Base-by-base conservation (phyloP, 1,140 invertebrate species). In the Homalodisca vitripennis region DNA sequence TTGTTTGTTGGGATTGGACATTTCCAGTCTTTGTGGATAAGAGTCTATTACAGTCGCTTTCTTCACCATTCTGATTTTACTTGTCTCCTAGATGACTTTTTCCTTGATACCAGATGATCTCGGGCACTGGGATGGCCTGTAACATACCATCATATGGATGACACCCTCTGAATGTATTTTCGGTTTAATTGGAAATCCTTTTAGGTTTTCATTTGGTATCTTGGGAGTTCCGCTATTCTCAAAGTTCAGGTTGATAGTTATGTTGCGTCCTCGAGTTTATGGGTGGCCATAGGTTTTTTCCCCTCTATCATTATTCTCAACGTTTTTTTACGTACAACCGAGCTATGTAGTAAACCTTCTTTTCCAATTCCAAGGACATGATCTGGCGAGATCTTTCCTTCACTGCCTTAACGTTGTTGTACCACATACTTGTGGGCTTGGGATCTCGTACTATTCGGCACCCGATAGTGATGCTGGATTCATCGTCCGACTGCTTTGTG, bases 181-280 rank as follows among this genome's bases (percentile, higher is more conserved):
- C 64, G 96, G 96, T 81, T 98, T 98, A 85, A 97, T 97, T 51
- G 96, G 95, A 81, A 98, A 98, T 75, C 95, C 86, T 55, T 95
- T 96, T 69, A 94, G 88, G 83, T 97, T 97, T 72, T 94, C 95
- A 75, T 95, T 93, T 30, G 94, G 93, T 82, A 96, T 94, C 92
- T 93, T 94, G 73, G 89, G 88, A 84, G 91, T 94, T 14, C 72
- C 73, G 1, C 73, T 75, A 75, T 89, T 88, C 76, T 91, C 92
- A 81, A 97, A 96, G 83, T 97, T 98, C 20, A 99, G 84, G 84
- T 97, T 98, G 78, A 98, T 97, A 72, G 93, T 96, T 51, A 96
- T 47, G 91, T 88, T 64, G 93, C 94, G 82, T 95, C 92, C 70
- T 97, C 97, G 74, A 92, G 88, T 77, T 89, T 91, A 82, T 98